A percentile compares a stretch with the other conserved stretches of the same genome.
These are phyloP conservation scores for Lycodopsis pacificus DNA, from an alignment of 2,797 vertebrate genomes.

Conservation along the genomic window DNA sequence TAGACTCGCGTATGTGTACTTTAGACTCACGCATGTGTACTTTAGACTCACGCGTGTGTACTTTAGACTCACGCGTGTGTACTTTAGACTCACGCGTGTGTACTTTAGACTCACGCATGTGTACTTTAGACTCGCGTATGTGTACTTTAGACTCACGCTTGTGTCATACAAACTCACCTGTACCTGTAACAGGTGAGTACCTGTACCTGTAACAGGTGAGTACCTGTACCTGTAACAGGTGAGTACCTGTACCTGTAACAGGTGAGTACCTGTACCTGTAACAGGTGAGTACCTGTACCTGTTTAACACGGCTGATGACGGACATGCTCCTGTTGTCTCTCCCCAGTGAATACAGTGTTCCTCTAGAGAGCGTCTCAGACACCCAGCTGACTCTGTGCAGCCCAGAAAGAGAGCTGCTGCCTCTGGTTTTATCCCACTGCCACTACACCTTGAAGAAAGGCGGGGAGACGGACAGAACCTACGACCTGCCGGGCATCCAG, in stretches of 20 bases:
- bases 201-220: background rate
- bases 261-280: too few relatives aligned
- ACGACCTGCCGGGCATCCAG: slow-evolving; percentile 74
- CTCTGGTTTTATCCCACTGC: slow-evolving; percentile 81
- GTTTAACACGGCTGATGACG: background rate
- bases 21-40: too few relatives aligned
- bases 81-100: too few relatives aligned
- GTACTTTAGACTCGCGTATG: too few relatives aligned
- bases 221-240: background rate
- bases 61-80: too few relatives aligned
- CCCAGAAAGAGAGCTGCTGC: slow-evolving; percentile 82
- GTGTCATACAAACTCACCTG: background rate
- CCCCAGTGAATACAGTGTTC: slow-evolving; percentile 75
- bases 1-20: too few relatives aligned
- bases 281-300: background rate
- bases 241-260: background rate
- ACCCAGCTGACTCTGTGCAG: slow-evolving; percentile 81
- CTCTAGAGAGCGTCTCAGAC: slow-evolving; percentile 73
- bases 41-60: too few relatives aligned
- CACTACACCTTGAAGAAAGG: slow-evolving; percentile 82
- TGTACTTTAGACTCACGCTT: too few relatives aligned
- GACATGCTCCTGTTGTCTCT: background rate
- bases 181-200: background rate
- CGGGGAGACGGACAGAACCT: slow-evolving; percentile 68
- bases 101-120: too few relatives aligned